Percentiles rank a stretch among this genome's conserved stretches.
Conservation (phyloP, 2,888 invertebrate species). For the Xestia xanthographa region DNA sequence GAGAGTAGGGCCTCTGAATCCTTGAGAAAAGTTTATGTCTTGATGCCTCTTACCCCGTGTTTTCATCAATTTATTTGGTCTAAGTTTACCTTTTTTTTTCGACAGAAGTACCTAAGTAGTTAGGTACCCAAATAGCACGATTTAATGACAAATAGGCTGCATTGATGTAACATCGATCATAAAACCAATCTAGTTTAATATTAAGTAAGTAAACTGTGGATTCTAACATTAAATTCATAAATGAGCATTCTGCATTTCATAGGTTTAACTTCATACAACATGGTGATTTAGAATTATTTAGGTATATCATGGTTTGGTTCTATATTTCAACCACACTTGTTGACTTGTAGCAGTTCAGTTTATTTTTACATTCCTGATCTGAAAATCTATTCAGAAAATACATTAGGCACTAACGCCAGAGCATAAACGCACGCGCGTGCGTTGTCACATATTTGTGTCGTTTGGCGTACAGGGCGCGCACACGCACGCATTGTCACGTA, state of each 20-base stretch:
- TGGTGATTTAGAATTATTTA: not conserved
- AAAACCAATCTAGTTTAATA: not conserved
- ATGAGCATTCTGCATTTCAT: not conserved
- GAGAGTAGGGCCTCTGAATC: too few relatives aligned
- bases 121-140: slow-evolving; percentile 45
- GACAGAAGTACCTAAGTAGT: not conserved
- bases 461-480: too few relatives aligned
- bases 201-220: not conserved
- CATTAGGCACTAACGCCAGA: not conserved
- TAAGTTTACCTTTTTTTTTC: not conserved
- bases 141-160: slow-evolving; percentile 16
- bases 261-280: not conserved
- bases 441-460: too few relatives aligned
- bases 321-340: not conserved
- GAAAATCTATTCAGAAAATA: not conserved
- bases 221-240: not conserved
- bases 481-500: too few relatives aligned
- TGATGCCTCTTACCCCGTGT: not conserved
- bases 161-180: slow-evolving; percentile 42
- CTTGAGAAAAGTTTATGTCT: not conserved
- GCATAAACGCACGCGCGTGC: too few relatives aligned
- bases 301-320: not conserved
- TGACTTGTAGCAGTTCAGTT: not conserved
- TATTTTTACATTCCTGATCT: not conserved
- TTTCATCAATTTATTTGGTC: not conserved